Evolutionary conservation across 2,888 invertebrate species (phyloP), one percentile per base, ranked within the genome.

Genomic region (Bombylius discolor): DNA sequence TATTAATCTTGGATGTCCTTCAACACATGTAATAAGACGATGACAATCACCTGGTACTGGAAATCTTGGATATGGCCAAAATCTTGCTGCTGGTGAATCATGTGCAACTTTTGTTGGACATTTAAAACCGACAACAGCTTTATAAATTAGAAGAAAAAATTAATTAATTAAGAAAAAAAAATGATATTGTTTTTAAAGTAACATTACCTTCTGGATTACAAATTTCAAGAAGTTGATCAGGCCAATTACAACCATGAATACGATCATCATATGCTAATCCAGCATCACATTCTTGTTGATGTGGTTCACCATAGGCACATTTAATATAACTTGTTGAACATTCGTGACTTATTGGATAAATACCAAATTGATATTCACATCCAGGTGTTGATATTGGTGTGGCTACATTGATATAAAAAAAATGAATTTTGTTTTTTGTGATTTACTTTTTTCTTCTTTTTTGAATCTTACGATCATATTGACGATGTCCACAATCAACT

Each of bases 11-110:
- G 94, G 94, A 71, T 87, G 83, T 34, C 91, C 89, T 65, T 92
- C 88, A 47, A 94, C 93, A 71, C 94, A 94, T 59, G 92, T 92
- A 72, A 94, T 90, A 61, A 93, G 79, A 58, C 87, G 82, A 69
- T 87, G 86, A 70, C 90, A 89, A 73, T 92, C 91, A 14, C 89
- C 89, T 49, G 89, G 86, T 12, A 92, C 88, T 5, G 92, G 81
- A 77, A 91, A 94, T 62, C 94, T 82, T 42, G 94, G 94, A 80
- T 83, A 92, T 0, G 94, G 94, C 87, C 90, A 89, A 79, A 92
- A 94, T 70, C 86, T 89, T 53, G 91, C 90, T 5, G 91, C 84
- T 57, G 85, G 81, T 14, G 87, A 84, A 69, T 86, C 81, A 6
- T 87, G 81, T 42, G 89, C 88, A 49, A 91, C 83, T 70, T 90